Evolutionary conservation across 2,113 vertebrate genomes (phyloP).

Genomic region (Alethe diademata): DNA sequence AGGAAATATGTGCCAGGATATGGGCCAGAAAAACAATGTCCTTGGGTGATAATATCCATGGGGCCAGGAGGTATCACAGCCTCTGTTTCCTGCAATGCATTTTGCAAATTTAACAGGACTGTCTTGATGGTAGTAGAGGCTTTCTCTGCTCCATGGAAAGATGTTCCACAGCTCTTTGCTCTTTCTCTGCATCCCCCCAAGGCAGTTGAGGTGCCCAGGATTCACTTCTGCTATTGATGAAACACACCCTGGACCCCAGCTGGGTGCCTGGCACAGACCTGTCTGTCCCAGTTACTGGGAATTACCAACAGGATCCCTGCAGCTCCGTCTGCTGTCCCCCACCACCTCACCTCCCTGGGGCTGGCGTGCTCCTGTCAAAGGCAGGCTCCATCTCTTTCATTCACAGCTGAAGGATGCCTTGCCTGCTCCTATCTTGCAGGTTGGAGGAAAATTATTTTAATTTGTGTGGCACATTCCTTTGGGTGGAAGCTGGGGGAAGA

Average conservation of each 20-base stretch:
- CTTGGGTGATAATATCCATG: not conserved
- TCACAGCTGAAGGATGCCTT: not conserved
- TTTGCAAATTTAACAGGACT: not conserved
- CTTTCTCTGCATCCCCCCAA: not conserved
- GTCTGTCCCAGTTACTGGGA: not conserved
- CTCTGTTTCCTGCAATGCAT: fast-evolving
- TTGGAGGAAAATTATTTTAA: constrained; percentile 31
- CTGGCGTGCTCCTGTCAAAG: not conserved
- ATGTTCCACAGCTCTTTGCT: not conserved
- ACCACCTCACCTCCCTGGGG: not conserved
- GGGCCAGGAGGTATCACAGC: not conserved
- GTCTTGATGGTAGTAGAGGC: not conserved
- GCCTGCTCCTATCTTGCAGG: not conserved
- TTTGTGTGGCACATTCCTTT: constrained; percentile 34
- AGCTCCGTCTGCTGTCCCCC: not conserved
- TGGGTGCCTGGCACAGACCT: not conserved
- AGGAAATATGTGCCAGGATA: not conserved
- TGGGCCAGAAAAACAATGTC: not conserved
- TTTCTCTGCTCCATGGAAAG: not conserved
- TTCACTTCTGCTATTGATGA: not conserved
- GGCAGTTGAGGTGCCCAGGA: not conserved
- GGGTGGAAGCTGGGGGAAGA: not conserved
- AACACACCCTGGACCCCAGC: not conserved
- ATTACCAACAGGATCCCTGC: not conserved
- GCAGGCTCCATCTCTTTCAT: not conserved